These are phyloP conservation scores for Boulengeromyrus knoepffleri DNA, from an alignment of 2,113 vertebrate species.

Conservation along the genomic window DNA sequence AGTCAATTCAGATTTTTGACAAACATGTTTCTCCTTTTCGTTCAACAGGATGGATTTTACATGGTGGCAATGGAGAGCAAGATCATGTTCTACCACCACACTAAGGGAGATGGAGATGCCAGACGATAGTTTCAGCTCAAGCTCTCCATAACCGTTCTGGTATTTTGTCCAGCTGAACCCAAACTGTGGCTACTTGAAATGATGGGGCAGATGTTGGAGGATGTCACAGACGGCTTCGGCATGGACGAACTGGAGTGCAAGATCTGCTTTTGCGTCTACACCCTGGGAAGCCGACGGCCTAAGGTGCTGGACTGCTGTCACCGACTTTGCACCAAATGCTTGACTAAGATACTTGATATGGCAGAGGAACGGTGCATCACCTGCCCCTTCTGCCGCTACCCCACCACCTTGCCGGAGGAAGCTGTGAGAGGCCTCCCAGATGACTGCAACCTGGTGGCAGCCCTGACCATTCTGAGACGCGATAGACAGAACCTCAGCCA, in stretches of 20 bases:
- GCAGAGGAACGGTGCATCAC: slow-evolving; percentile 67
- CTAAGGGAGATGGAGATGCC: background rate
- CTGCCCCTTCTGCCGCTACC: slow-evolving; percentile 72
- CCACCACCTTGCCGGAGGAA: slow-evolving; percentile 64
- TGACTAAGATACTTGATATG: slow-evolving; percentile 68
- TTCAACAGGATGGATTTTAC: background rate
- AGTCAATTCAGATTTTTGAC: background rate
- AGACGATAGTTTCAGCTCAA: background rate
- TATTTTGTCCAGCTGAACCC: background rate
- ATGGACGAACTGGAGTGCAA: slow-evolving; percentile 72
- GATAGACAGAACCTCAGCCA: slow-evolving; percentile 62
- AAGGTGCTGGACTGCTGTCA: slow-evolving; percentile 74
- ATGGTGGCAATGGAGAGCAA: background rate
- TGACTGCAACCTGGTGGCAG: slow-evolving; percentile 70
- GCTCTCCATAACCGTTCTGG: background rate
- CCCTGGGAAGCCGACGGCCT: slow-evolving; percentile 66
- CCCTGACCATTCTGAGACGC: slow-evolving; percentile 62
- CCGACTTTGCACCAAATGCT: slow-evolving; percentile 73
- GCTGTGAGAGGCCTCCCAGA: slow-evolving; percentile 69
- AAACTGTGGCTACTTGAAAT: slow-evolving; percentile 35
- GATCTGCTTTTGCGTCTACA: slow-evolving; percentile 75
- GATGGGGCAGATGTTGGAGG: slow-evolving; percentile 55
- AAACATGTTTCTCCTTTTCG: background rate
- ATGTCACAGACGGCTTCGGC: slow-evolving; percentile 49
- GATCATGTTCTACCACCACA: background rate